A percentile compares a stretch with the other conserved stretches of the same genome.
phyloP scores from a whole-genome alignment of 2,113 vertebrate genomes.

The Etheostoma spectabile region DNA sequence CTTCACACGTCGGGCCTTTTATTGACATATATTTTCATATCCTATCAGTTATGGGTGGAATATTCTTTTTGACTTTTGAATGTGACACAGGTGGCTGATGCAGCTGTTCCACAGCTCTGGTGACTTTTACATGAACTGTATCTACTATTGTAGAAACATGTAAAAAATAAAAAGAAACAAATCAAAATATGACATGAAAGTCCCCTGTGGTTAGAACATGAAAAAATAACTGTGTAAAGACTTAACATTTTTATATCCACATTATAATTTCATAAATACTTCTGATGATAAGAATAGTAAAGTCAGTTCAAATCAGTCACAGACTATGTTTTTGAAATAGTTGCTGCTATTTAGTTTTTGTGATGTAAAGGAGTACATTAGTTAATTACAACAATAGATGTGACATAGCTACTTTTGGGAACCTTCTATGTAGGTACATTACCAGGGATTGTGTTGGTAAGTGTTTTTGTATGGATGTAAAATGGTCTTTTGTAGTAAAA shows the following conservation, averaged over 20 bases:
- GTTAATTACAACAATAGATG: background rate
- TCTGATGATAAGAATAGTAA: background rate
- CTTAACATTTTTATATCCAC: background rate
- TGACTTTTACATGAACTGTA: background rate
- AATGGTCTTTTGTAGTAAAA: background rate
- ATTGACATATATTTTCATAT: background rate
- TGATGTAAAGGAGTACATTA: background rate
- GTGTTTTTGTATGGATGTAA: background rate
- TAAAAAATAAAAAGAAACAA: no score
- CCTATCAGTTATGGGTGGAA: background rate
- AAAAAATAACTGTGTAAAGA: background rate
- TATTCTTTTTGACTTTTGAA: background rate
- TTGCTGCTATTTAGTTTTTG: background rate
- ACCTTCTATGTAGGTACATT: background rate
- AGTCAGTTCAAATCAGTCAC: background rate
- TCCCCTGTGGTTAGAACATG: background rate
- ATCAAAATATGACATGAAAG: background rate
- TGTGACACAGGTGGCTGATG: background rate
- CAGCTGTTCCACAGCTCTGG: background rate
- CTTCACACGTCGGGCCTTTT: background rate
- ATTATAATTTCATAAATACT: background rate
- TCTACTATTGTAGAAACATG: background rate
- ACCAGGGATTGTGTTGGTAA: background rate
- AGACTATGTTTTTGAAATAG: background rate
- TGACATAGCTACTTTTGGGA: background rate